A percentile compares a stretch with the other conserved stretches of the same genome.
Evolutionary conservation across 2,888 invertebrate species (phyloP).

Genomic region (Campaea margaritaria): DNA sequence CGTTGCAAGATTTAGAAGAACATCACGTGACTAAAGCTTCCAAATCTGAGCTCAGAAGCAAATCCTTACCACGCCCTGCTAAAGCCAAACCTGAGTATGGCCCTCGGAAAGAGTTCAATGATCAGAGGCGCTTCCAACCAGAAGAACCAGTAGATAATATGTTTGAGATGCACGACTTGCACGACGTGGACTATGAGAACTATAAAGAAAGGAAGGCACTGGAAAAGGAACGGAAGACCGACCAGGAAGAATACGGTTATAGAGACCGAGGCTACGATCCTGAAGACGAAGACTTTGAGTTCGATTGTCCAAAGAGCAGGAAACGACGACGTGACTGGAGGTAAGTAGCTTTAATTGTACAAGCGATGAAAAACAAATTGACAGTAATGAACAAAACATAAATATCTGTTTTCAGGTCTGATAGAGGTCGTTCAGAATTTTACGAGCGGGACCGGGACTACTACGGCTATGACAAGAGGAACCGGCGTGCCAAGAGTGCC

Average conservation of each 20-base stretch:
- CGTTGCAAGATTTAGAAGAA: slow-evolving; percentile 71
- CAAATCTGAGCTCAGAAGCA: slow-evolving; percentile 67
- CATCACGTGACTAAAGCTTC: slow-evolving; percentile 65
- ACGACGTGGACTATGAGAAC: slow-evolving; percentile 77
- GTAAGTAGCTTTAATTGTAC: slow-evolving; percentile 37
- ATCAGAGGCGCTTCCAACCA: slow-evolving; percentile 59
- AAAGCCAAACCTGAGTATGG: slow-evolving; percentile 68
- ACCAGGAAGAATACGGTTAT: slow-evolving; percentile 58
- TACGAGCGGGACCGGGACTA: slow-evolving; percentile 66
- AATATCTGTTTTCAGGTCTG: slow-evolving; percentile 45
- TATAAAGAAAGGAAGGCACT: slow-evolving; percentile 79
- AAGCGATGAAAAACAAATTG: not conserved
- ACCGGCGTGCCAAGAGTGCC: slow-evolving; percentile 71
- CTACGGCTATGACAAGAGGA: slow-evolving; percentile 49
- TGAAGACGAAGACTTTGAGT: slow-evolving; percentile 76
- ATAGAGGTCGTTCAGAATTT: slow-evolving; percentile 70
- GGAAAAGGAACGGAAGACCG: slow-evolving; percentile 58
- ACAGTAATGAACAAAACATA: not conserved
- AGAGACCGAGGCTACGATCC: slow-evolving; percentile 74
- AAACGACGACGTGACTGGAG: slow-evolving; percentile 56
- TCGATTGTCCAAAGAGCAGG: slow-evolving; percentile 63
- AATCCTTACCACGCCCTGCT: slow-evolving; percentile 72
- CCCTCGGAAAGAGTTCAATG: slow-evolving; percentile 65
- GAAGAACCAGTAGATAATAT: slow-evolving; percentile 69
- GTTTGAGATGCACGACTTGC: slow-evolving; percentile 75